Evolutionary conservation across 1,140 invertebrate genomes (phyloP), one percentile per base, ranked within the genome.

Genomic region (Pomacea maculata): DNA sequence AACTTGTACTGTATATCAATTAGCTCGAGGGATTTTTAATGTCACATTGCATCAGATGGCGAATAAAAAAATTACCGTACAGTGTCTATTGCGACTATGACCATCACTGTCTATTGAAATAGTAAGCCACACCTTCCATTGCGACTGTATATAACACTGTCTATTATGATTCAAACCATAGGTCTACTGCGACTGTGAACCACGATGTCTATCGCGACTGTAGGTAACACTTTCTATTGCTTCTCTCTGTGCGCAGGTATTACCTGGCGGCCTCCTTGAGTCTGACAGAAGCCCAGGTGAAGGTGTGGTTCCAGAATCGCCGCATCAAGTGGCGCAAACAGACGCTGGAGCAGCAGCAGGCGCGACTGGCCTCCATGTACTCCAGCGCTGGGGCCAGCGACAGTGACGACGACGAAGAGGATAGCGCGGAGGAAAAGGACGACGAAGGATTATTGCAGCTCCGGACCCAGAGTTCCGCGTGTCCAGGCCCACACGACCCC

Each of bases 281-380:
- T 68, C 82, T 91, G 61, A 88, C 89, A 11, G 91, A 91, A 79
- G 91, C 90, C 6, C 93, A 97, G 93, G 96, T 98, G 0, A 99
- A 99, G 91, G 97, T 99, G 1, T 98, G 97, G 97, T 99, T 98
- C 90, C 97, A 98, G 92, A 99, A 99, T 90, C 93, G 97, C 45
- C 93, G 97, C 55, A 99, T 98, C 83, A 98, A 98, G 93, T 98
- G 97, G 97, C 93, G 97, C 34, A 98, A 98, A 87, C 95, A 97
- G 86, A 96, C 97, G 85, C 92, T 97, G 86, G 97, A 98, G 89
- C 93, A 97, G 82, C 96, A 97, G 64, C 96, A 97, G 88, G 96
- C 97, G 83, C 93, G 96, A 75, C 86, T 92, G 11, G 92, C 97
- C 55, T 95, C 95, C 0, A 93, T 96, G 12, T 84, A 90, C 79